phyloP scores from a whole-genome alignment of 2,888 invertebrate genomes.

The Orthonychiurus folsomi region DNA sequence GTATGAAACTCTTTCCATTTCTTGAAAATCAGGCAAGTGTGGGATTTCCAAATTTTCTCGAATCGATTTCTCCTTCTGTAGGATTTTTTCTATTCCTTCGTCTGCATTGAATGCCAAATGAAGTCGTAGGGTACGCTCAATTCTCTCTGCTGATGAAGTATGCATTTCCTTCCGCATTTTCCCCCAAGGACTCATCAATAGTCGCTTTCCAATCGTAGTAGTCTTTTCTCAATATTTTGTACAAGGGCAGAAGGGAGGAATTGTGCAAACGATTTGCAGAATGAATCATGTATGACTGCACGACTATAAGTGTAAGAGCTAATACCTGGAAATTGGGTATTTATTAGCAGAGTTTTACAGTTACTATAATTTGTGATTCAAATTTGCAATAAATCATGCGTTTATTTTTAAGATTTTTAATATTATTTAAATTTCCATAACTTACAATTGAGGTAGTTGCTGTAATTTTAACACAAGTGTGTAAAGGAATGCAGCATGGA shows the following conservation, averaged over 20 bases:
- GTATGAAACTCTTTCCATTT: slow-evolving; percentile 12
- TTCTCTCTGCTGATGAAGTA: neutral
- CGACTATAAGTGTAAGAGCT: slow-evolving; percentile 7
- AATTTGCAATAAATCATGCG: neutral
- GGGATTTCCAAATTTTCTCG: slow-evolving; percentile 11
- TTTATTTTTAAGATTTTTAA: slow-evolving; percentile 6
- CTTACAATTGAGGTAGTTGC: slow-evolving; percentile 12
- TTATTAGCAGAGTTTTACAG: neutral
- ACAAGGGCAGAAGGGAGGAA: slow-evolving; percentile 9
- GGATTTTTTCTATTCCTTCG: slow-evolving; percentile 4
- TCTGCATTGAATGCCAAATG: slow-evolving; percentile 7
- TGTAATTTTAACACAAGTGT: slow-evolving; percentile 12
- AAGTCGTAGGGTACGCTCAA: slow-evolving; percentile 6
- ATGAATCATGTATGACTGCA: slow-evolving; percentile 12
- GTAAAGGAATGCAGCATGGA: slow-evolving; percentile 14
- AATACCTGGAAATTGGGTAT: slow-evolving; percentile 9
- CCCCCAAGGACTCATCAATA: slow-evolving; percentile 5
- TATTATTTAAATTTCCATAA: too few relatives aligned
- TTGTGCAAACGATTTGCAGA: slow-evolving; percentile 11
- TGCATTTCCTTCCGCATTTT: slow-evolving; percentile 9
- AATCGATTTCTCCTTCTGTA: slow-evolving; percentile 11
- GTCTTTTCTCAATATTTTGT: slow-evolving; percentile 11
- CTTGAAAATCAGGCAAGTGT: slow-evolving; percentile 8
- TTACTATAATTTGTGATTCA: neutral
- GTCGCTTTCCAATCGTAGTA: slow-evolving; percentile 10